phyloP scores from a whole-genome alignment of 2,888 invertebrate genomes.

The Epistrophe eligans region DNA sequence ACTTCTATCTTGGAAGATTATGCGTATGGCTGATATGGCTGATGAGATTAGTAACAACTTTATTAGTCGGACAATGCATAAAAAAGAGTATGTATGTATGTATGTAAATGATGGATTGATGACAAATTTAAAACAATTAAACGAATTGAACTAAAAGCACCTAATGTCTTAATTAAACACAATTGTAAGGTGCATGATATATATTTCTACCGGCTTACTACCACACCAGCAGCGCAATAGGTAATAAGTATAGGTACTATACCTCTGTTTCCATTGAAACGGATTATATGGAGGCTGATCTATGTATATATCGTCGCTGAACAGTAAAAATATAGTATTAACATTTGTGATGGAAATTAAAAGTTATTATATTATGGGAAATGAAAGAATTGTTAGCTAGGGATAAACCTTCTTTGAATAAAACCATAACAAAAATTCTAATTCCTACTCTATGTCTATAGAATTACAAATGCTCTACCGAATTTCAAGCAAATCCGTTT shows the following conservation, averaged over 20 bases:
- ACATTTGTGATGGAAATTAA: no score
- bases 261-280: conserved; percentile 34
- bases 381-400: no score
- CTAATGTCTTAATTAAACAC: conserved; percentile 69
- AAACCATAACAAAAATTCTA: no score
- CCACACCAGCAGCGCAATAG: conserved; percentile 1
- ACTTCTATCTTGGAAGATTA: conserved; percentile 50
- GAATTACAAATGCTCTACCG: no score
- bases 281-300: conserved; percentile 52
- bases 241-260: neutral
- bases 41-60: conserved; percentile 31
- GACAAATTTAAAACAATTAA: conserved; percentile 70
- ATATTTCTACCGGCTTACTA: conserved; percentile 16
- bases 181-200: conserved; percentile 55
- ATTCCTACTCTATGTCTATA: no score
- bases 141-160: conserved; percentile 61
- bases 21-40: conserved; percentile 29
- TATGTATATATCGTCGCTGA: neutral
- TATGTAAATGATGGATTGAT: conserved; percentile 27
- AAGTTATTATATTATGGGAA: no score
- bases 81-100: neutral
- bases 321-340: neutral
- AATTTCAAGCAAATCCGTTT: no score
- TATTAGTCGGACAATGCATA: conserved; percentile 15
- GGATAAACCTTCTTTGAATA: no score